Evolutionary conservation across 2,113 vertebrate genomes (phyloP).

Genomic region (Nanorana parkeri): DNA sequence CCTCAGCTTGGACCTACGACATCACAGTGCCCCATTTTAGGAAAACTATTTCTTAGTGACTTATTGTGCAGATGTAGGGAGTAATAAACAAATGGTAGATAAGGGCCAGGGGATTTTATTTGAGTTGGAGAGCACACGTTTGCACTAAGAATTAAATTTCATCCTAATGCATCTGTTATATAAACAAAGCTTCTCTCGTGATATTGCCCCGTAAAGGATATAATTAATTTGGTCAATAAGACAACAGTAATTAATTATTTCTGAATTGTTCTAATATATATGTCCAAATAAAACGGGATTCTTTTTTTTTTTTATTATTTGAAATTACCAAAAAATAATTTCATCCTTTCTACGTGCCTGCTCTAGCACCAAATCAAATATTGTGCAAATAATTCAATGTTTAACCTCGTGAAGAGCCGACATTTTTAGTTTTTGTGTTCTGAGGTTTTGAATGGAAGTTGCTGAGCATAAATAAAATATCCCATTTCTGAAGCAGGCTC

Average conservation of each 20-base stretch:
- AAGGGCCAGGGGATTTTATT: constrained; percentile 43
- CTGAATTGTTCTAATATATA: constrained; percentile 64
- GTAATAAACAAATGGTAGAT: constrained; percentile 52
- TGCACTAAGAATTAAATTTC: constrained; percentile 68
- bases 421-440: not conserved
- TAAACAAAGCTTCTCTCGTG: constrained; percentile 63
- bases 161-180: constrained; percentile 67
- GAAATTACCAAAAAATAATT: constrained; percentile 63
- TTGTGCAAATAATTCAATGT: constrained; percentile 60
- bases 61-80: constrained; percentile 35
- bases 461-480: no score
- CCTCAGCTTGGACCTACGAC: not conserved
- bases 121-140: constrained; percentile 59
- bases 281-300: constrained; percentile 61
- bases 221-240: constrained; percentile 67
- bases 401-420: constrained; percentile 10
- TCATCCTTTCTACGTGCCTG: constrained; percentile 63
- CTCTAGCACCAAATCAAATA: constrained; percentile 65
- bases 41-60: constrained; percentile 46
- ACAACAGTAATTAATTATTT: constrained; percentile 67
- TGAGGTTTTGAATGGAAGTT: no score
- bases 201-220: constrained; percentile 65
- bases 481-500: no score
- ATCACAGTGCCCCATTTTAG: not conserved
- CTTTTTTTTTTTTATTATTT: constrained; percentile 65